These are phyloP conservation scores for Pelodytes ibericus DNA, from an alignment of 2,797 vertebrate genomes.

Conservation along the genomic window DNA sequence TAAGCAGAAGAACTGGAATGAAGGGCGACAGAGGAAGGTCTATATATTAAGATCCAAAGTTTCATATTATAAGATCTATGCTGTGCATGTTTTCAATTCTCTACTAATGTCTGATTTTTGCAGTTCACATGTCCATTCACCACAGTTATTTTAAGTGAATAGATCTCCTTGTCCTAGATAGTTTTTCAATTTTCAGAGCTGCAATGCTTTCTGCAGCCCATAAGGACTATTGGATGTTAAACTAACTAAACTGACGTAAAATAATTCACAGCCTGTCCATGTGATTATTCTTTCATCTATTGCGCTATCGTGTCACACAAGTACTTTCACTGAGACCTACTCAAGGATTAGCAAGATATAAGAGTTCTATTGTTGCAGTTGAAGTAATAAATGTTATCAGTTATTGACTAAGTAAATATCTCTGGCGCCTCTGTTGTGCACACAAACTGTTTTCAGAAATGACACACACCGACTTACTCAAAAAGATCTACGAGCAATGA, in stretches of 20 bases:
- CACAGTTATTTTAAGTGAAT: too few species aligned
- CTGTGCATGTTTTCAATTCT: too few species aligned
- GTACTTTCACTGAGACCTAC: background rate
- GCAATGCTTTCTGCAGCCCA: background rate
- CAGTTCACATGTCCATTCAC: too few species aligned
- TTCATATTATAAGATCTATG: too few species aligned
- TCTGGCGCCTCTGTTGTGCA: background rate
- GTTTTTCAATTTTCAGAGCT: background rate
- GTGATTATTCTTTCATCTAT: background rate
- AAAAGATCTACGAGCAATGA: too few species aligned
- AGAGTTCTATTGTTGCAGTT: slow-evolving; percentile 4
- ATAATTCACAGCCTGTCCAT: background rate
- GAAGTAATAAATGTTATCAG: slow-evolving; percentile 7
- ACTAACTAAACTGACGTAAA: background rate
- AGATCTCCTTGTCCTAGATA: background rate
- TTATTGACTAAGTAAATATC: background rate
- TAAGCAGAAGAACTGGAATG: too few species aligned
- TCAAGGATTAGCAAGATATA: background rate
- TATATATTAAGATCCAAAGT: too few species aligned
- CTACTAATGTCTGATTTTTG: too few species aligned
- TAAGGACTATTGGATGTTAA: background rate
- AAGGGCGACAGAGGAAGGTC: too few species aligned
- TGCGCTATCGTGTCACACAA: background rate
- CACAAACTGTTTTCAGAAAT: background rate
- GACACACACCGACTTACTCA: background rate